phyloP scores from a whole-genome alignment of 2,888 invertebrate genomes.

The Celastrina argiolus region DNA sequence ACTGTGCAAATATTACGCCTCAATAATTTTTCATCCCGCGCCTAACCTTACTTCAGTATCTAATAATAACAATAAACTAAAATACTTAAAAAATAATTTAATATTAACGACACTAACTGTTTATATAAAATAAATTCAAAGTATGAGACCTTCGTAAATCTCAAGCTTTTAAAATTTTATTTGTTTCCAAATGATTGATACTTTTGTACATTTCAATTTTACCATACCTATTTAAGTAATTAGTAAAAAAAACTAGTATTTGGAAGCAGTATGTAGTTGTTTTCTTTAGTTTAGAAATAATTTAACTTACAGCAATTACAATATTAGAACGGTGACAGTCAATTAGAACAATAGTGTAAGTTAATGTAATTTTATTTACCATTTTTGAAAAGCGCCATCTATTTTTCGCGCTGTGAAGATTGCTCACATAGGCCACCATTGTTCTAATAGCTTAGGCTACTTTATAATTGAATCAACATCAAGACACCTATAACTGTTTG shows the following conservation, averaged over 20 bases:
- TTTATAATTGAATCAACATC: background rate
- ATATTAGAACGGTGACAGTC: background rate
- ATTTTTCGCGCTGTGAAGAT: background rate
- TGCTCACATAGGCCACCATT: background rate
- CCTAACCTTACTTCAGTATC: background rate
- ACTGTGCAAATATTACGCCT: background rate
- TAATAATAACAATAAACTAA: background rate
- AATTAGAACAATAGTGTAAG: background rate
- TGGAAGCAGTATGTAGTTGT: background rate
- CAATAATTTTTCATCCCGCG: background rate
- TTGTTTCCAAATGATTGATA: too few relatives aligned
- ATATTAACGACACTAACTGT: background rate
- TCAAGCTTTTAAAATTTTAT: background rate
- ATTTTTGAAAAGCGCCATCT: background rate
- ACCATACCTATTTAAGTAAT: background rate
- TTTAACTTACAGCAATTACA: background rate
- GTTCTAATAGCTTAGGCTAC: background rate
- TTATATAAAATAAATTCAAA: background rate
- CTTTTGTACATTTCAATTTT: constrained; percentile 1
- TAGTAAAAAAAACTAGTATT: background rate
- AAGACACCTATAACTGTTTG: background rate
- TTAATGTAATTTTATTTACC: background rate
- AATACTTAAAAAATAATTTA: background rate
- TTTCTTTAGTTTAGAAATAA: background rate
- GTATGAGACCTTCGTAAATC: background rate